Percentiles rank a stretch among this genome's conserved stretches.
These are phyloP conservation scores for Limnephilus lunatus DNA, from an alignment of 2,888 invertebrate species.

Conservation along the genomic window DNA sequence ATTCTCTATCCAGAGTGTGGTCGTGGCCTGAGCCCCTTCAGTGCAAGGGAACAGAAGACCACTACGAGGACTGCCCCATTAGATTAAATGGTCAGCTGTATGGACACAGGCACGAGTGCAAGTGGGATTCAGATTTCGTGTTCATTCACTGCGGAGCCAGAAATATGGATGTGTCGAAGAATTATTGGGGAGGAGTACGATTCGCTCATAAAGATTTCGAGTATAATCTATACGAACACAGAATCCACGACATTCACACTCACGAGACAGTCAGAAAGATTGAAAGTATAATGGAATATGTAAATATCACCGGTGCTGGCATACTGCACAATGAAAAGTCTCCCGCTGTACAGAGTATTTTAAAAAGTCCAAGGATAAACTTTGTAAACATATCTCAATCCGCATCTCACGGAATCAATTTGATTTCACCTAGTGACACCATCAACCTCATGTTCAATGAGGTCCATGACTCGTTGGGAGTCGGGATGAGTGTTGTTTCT, in stretches of 20 bases:
- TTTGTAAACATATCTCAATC: constrained; percentile 90
- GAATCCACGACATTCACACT: constrained; percentile 88
- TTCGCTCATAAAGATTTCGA: constrained; percentile 95
- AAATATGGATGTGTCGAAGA: constrained; percentile 80
- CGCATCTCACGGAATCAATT: constrained; percentile 94
- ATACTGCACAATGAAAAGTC: constrained; percentile 96
- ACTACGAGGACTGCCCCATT: constrained; percentile 90
- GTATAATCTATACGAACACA: constrained; percentile 87
- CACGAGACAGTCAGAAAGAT: constrained; percentile 83
- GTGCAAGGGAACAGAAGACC: constrained; percentile 86
- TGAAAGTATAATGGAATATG: constrained; percentile 87
- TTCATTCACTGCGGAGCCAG: constrained; percentile 93
- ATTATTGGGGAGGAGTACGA: constrained; percentile 98
- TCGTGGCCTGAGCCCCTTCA: constrained; percentile 97
- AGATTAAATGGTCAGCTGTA: constrained; percentile 93
- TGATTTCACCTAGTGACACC: constrained; percentile 91
- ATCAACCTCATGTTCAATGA: constrained; percentile 86
- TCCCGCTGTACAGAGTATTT: constrained; percentile 93
- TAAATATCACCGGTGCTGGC: constrained; percentile 94
- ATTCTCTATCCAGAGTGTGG: constrained; percentile 91
- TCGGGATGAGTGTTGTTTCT: constrained; percentile 92
- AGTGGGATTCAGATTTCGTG: constrained; percentile 93
- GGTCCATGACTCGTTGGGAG: constrained; percentile 89
- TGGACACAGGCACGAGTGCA: constrained; percentile 90
- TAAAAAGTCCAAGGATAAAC: constrained; percentile 88